These are phyloP conservation scores for Kryphioiulus occultus DNA, from an alignment of 2,888 invertebrate genomes.

Conservation along the genomic window DNA sequence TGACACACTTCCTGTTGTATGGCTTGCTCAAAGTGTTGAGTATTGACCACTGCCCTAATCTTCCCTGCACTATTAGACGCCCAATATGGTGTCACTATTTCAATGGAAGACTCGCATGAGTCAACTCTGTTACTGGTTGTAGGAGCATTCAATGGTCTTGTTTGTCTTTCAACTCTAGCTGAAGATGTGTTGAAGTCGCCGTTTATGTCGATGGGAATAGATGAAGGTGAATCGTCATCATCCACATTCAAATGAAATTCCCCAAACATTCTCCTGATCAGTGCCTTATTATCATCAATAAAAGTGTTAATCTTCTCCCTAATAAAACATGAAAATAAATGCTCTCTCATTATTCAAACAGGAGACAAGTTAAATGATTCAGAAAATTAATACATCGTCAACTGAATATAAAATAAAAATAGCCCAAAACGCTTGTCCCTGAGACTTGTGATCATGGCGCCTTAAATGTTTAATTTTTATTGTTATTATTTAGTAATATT, in stretches of 20 bases:
- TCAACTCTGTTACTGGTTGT: conserved; percentile 71
- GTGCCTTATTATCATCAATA: conserved; percentile 92
- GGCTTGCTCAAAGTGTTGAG: conserved; percentile 93
- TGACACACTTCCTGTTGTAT: conserved; percentile 95
- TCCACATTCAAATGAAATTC: conserved; percentile 74
- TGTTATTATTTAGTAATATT: too few species aligned
- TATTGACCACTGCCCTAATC: conserved; percentile 89
- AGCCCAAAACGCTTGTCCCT: too few species aligned
- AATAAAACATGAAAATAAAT: neutral
- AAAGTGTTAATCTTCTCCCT: conserved; percentile 90
- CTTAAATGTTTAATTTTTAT: too few species aligned
- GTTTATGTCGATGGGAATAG: conserved; percentile 48
- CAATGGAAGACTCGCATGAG: conserved; percentile 89
- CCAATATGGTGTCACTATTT: conserved; percentile 94
- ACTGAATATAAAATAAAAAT: too few species aligned
- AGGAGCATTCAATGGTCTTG: conserved; percentile 45
- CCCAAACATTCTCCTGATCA: conserved; percentile 93
- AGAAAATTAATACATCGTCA: too few species aligned
- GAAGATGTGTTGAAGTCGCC: conserved; percentile 37
- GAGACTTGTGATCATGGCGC: too few species aligned
- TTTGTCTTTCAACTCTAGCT: conserved; percentile 37
- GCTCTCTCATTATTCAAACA: too few species aligned
- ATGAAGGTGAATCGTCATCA: conserved; percentile 64
- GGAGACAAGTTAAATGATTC: too few species aligned
- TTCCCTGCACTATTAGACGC: conserved; percentile 91